These are phyloP conservation scores for Globodera ellingtonae DNA, from an alignment of 1,140 invertebrate species.

Conservation along the genomic window DNA sequence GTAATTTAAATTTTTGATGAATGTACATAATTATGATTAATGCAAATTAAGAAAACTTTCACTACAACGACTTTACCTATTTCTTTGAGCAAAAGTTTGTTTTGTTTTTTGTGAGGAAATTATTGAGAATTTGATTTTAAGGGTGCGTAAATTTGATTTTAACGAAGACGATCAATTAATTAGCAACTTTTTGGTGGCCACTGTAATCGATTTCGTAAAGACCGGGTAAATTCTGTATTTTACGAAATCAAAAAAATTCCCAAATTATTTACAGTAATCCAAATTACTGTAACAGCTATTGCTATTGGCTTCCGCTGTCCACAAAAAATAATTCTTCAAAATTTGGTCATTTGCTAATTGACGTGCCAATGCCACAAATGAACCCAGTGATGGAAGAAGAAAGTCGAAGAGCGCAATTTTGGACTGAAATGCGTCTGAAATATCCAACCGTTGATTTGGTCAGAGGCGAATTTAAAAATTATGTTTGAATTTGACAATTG, in stretches of 20 bases:
- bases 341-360: no score
- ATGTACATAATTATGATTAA: neutral
- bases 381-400: neutral
- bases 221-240: conserved; percentile 19
- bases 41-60: conserved; percentile 30
- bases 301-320: no score
- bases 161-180: conserved; percentile 17
- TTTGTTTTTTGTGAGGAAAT: no score
- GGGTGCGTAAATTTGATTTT: neutral
- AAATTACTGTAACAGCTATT: neutral
- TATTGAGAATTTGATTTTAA: no score
- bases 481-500: no score
- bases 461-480: no score
- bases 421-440: neutral
- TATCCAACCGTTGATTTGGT: no score
- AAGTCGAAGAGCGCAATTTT: neutral
- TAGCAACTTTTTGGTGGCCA: conserved; percentile 4
- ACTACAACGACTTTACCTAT: conserved; percentile 13
- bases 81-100: neutral
- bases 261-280: conserved; percentile 12
- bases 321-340: no score
- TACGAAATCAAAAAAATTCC: neutral
- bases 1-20: conserved; percentile 22
- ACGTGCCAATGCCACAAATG: neutral
- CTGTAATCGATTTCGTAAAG: conserved; percentile 29